A percentile compares a stretch with the other conserved stretches of the same genome.
Evolutionary conservation across 2,888 invertebrate genomes (phyloP).

Genomic region (Cepaea hortensis): DNA sequence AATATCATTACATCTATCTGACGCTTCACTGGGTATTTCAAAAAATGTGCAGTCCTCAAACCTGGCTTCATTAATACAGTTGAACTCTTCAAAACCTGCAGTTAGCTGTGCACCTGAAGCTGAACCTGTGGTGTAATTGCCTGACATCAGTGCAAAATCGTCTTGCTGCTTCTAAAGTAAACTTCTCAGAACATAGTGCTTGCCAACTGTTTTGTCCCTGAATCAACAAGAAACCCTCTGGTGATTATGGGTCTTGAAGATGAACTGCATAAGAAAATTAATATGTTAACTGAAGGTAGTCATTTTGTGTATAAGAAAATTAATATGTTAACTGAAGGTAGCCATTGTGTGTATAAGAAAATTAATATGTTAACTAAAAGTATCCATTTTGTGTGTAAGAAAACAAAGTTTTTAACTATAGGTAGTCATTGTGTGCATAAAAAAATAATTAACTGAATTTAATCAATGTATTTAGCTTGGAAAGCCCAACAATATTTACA

Average conservation of each 20-base stretch:
- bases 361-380: not conserved
- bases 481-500: not conserved
- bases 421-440: not conserved
- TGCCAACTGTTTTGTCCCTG: not conserved
- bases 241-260: not conserved
- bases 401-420: not conserved
- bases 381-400: not conserved
- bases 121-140: not conserved
- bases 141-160: conserved; percentile 16
- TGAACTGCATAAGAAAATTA: not conserved
- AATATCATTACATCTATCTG: not conserved
- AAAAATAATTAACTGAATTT: too few relatives aligned
- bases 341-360: not conserved
- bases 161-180: not conserved
- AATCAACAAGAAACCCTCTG: not conserved
- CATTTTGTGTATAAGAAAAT: not conserved
- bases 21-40: not conserved
- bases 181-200: not conserved
- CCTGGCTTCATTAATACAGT: not conserved
- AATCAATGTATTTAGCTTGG: too few relatives aligned
- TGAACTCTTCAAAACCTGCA: not conserved
- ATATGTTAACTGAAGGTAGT: not conserved
- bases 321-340: not conserved
- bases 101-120: not conserved
- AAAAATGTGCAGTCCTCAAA: conserved; percentile 17